phyloP scores from a whole-genome alignment of 2,888 invertebrate genomes.

The Quadroppia sp. region DNA sequence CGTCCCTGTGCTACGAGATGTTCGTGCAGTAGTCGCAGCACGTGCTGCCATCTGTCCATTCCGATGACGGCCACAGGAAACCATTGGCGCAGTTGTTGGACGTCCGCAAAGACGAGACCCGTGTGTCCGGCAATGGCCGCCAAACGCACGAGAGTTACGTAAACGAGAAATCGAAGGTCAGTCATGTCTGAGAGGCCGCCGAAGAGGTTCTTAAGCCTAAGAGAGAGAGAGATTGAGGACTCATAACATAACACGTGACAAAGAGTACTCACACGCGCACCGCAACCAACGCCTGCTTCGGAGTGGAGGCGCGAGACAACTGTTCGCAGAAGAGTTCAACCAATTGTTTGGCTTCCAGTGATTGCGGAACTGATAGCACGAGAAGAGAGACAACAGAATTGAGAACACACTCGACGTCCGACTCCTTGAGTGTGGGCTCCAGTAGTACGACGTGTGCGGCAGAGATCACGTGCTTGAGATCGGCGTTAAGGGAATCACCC shows the following conservation, averaged over 20 bases:
- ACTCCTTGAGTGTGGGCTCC: conserved; percentile 62
- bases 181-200: conserved; percentile 81
- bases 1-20: conserved; percentile 73
- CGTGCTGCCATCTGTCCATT: conserved; percentile 65
- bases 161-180: conserved; percentile 82
- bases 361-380: conserved; percentile 71
- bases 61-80: conserved; percentile 52
- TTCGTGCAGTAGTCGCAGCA: conserved; percentile 81
- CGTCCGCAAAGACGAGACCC: conserved; percentile 74
- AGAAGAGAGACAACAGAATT: conserved; percentile 90
- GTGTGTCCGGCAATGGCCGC: conserved; percentile 83
- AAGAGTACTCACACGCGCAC: conserved; percentile 68
- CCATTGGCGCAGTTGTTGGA: conserved; percentile 61
- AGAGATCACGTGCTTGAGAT: conserved; percentile 83
- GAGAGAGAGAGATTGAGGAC: not conserved
- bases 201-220: conserved; percentile 75
- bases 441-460: conserved; percentile 90
- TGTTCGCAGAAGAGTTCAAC: conserved; percentile 88
- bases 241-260: too few species aligned
- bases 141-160: conserved; percentile 82
- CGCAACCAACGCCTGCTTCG: conserved; percentile 72
- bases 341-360: conserved; percentile 80
- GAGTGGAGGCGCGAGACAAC: conserved; percentile 76
- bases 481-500: conserved; percentile 53
- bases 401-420: conserved; percentile 69